phyloP scores from a whole-genome alignment of 64 coral and sea anemone genomes.

The Montipora cactus region DNA sequence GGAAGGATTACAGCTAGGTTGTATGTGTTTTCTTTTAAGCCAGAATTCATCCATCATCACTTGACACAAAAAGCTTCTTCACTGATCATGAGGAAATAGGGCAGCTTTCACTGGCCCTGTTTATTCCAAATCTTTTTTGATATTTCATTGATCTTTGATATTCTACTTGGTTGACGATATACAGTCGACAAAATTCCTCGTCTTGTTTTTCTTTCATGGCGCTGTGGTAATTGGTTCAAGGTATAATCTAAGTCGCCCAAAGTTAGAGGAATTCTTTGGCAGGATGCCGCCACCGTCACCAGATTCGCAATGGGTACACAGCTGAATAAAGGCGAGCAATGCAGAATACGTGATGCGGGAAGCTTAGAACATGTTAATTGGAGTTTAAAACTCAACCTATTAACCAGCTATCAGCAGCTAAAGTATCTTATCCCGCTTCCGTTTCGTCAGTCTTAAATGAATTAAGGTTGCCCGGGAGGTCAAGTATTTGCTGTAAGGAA shows the following conservation, averaged over 20 bases:
- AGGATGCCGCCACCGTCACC: neutral
- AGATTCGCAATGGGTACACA: neutral
- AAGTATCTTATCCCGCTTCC: neutral
- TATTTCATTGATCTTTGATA: no score
- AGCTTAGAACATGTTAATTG: constrained; percentile 16
- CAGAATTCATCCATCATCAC: no score
- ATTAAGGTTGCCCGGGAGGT: constrained; percentile 5
- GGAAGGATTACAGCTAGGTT: no score
- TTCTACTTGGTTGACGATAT: neutral
- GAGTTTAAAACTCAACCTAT: neutral
- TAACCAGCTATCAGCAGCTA: constrained; percentile 7
- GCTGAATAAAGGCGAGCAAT: neutral
- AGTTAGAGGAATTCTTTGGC: neutral
- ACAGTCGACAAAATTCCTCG: neutral
- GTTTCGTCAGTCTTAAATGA: neutral
- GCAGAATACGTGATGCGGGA: neutral
- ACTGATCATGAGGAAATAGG: no score
- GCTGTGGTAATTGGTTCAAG: neutral
- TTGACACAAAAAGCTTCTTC: no score
- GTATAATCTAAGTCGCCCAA: neutral
- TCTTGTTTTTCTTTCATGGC: neutral
- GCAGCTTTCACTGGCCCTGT: no score
- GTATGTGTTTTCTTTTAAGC: no score
- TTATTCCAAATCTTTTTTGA: no score
- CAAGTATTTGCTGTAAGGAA: constrained; percentile 25